These are phyloP conservation scores for Pimpla rufipes DNA, from an alignment of 2,888 invertebrate species.

Conservation along the genomic window DNA sequence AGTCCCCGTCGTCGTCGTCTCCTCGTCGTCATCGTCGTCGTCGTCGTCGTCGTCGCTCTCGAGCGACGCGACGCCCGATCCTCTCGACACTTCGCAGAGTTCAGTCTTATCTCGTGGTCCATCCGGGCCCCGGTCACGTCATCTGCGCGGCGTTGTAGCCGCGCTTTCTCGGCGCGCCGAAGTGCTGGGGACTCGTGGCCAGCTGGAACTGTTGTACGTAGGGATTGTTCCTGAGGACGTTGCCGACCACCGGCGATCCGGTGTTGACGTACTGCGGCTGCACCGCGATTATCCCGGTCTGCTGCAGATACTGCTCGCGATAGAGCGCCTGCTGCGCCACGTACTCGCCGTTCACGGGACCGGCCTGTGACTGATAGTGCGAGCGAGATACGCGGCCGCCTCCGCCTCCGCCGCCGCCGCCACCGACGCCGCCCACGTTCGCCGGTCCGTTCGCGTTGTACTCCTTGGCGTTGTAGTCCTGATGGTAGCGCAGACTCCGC, in stretches of 20 bases:
- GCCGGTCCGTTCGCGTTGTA: conserved; percentile 73
- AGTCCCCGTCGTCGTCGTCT: neutral
- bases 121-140: conserved; percentile 80
- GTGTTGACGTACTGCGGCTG: conserved; percentile 77
- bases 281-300: conserved; percentile 79
- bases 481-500: conserved; percentile 77
- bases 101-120: conserved; percentile 83
- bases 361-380: conserved; percentile 63
- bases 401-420: conserved; percentile 28
- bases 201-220: conserved; percentile 83
- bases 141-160: conserved; percentile 81
- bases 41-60: neutral
- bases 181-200: conserved; percentile 76
- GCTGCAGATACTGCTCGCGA: conserved; percentile 81
- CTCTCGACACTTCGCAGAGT: conserved; percentile 45
- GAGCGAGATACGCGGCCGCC: conserved; percentile 14
- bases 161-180: conserved; percentile 77
- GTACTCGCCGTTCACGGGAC: conserved; percentile 80
- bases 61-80: conserved; percentile 18
- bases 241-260: conserved; percentile 73
- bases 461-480: conserved; percentile 75
- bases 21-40: neutral
- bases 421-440: conserved; percentile 27
- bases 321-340: conserved; percentile 79
- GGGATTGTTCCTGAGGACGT: conserved; percentile 78